Evolutionary conservation across 2,797 vertebrate genomes (phyloP).

Genomic region (Periparus ater): DNA sequence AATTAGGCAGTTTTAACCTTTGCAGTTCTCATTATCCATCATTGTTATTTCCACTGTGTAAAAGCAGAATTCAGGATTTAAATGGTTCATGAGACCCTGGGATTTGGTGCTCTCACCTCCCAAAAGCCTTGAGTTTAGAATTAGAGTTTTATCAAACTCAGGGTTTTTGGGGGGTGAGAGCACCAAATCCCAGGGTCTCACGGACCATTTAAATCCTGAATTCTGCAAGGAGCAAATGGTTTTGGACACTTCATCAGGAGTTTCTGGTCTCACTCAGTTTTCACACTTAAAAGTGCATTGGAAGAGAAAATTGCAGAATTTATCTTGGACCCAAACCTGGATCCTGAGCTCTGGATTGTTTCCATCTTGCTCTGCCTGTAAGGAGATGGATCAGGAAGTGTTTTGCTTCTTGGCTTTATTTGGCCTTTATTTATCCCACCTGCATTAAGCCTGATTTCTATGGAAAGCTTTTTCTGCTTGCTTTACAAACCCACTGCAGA

Average conservation of each 20-base stretch:
- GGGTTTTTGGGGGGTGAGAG: not conserved
- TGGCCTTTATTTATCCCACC: not conserved
- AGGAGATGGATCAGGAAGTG: not conserved
- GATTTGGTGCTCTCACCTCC: not conserved
- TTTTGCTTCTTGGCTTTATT: not conserved
- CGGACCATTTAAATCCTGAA: accelerated
- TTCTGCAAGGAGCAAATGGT: not conserved
- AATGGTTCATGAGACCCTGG: accelerated
- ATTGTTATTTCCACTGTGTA: not conserved
- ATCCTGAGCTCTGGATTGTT: not conserved
- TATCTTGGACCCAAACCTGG: not conserved
- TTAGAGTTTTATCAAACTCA: not conserved
- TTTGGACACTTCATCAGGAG: not conserved
- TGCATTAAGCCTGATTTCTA: not conserved
- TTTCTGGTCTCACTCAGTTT: not conserved
- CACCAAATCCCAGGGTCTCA: not conserved
- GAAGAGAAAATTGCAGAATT: not conserved
- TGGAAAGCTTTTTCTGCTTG: not conserved
- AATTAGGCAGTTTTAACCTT: not conserved
- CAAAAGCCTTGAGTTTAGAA: not conserved
- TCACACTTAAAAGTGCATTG: not conserved
- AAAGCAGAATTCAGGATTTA: not conserved
- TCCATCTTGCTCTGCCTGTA: not conserved
- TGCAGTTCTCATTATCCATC: not conserved
- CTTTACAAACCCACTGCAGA: not conserved